phyloP scores from a whole-genome alignment of 1,140 invertebrate species.

The Bombus haemorrhoidalis region DNA sequence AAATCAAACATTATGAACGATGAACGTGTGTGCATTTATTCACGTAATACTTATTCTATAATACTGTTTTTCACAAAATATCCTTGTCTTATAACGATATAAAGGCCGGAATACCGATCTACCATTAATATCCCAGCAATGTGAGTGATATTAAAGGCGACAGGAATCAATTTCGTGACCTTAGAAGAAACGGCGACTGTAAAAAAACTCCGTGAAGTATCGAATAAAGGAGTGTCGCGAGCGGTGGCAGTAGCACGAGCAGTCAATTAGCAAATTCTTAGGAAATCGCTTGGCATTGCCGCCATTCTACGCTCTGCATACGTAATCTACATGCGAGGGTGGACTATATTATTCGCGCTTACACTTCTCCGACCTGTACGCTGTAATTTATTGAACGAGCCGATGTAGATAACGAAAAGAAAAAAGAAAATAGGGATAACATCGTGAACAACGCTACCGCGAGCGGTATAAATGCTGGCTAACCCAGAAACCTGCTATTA shows the following conservation, averaged over 20 bases:
- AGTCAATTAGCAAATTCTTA: slow-evolving; percentile 56
- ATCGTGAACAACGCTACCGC: slow-evolving; percentile 21
- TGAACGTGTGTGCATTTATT: too few species aligned
- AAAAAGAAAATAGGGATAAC: slow-evolving; percentile 19
- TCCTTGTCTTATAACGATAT: neutral
- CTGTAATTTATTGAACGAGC: slow-evolving; percentile 54
- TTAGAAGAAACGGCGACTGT: neutral
- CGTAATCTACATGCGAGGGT: slow-evolving; percentile 68
- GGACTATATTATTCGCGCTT: slow-evolving; percentile 75
- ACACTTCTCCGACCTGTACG: slow-evolving; percentile 52
- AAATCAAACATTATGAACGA: too few species aligned
- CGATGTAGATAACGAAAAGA: slow-evolving; percentile 44
- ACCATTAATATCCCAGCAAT: neutral
- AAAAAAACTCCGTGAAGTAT: slow-evolving; percentile 26
- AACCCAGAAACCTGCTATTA: slow-evolving; percentile 51
- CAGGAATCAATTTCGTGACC: slow-evolving; percentile 34
- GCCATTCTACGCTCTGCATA: slow-evolving; percentile 41
- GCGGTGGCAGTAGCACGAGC: slow-evolving; percentile 26
- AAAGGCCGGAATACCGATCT: neutral
- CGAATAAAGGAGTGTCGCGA: slow-evolving; percentile 19
- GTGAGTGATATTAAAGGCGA: neutral
- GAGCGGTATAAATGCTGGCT: slow-evolving; percentile 8
- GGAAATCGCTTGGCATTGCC: slow-evolving; percentile 72
- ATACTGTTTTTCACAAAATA: neutral
- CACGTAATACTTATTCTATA: neutral